Evolutionary conservation across 2,797 vertebrate species (phyloP).

Genomic region (Sebastes diploproa): DNA sequence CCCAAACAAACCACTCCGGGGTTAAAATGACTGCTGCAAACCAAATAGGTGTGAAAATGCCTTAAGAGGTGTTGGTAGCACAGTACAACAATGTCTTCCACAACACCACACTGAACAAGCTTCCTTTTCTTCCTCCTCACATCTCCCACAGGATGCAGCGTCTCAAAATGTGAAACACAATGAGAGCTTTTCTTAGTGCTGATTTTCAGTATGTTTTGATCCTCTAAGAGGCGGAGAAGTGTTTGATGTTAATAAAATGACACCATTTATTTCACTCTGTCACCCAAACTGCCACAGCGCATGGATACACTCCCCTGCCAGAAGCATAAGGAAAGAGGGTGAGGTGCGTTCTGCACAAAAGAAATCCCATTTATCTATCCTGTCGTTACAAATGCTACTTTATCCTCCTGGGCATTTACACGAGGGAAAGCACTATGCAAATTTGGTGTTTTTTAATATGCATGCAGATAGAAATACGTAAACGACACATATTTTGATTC

Average conservation of each 20-base stretch:
- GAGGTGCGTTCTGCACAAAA: neutral
- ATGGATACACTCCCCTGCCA: neutral
- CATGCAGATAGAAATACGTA: neutral
- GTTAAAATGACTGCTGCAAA: slow-evolving; percentile 10
- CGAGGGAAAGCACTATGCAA: neutral
- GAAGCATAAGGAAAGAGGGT: neutral
- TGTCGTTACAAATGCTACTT: slow-evolving; percentile 12
- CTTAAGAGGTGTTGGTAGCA: slow-evolving; percentile 7
- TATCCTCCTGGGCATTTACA: neutral
- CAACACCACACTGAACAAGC: neutral
- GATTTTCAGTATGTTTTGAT: neutral
- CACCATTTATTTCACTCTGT: slow-evolving; percentile 20
- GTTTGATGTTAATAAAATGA: slow-evolving; percentile 36
- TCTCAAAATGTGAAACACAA: neutral
- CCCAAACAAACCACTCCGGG: slow-evolving; percentile 15
- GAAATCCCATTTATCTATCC: slow-evolving; percentile 12
- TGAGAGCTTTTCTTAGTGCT: neutral
- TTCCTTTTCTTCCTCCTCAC: neutral
- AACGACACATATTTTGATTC: neutral
- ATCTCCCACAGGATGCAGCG: neutral
- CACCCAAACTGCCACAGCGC: slow-evolving; percentile 1
- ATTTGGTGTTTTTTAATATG: neutral
- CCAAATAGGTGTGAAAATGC: slow-evolving; percentile 21
- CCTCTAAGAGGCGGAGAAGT: neutral
- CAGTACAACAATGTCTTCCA: neutral